Evolutionary conservation across 2,888 invertebrate species (phyloP).

Genomic region (Netelia fuscicornis): DNA sequence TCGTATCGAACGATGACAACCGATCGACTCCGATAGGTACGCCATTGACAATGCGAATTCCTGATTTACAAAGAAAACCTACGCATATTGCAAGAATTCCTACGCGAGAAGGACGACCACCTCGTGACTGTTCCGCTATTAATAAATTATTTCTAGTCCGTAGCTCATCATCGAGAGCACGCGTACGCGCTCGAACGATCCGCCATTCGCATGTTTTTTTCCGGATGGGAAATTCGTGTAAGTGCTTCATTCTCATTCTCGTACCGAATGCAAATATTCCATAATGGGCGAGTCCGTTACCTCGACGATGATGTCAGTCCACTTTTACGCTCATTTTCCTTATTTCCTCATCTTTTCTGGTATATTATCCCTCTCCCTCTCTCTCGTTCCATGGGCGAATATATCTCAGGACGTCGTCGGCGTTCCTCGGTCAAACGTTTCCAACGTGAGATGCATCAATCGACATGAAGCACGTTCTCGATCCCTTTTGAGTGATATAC

Average conservation of each 20-base stretch:
- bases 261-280: neutral
- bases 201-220: neutral
- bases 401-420: neutral
- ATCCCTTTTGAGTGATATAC: conserved; percentile 15
- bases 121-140: conserved; percentile 30
- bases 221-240: neutral
- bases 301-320: conserved; percentile 23
- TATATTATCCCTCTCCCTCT: neutral
- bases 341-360: conserved; percentile 20
- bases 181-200: conserved; percentile 5
- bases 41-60: conserved; percentile 1
- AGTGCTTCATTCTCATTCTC: neutral
- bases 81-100: conserved; percentile 41
- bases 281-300: conserved; percentile 24
- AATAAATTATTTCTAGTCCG: conserved; percentile 6
- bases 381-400: neutral
- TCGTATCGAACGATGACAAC: neutral
- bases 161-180: neutral
- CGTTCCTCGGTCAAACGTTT: conserved; percentile 29
- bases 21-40: conserved; percentile 7
- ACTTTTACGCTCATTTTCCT: conserved; percentile 21
- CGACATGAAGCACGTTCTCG: conserved; percentile 43
- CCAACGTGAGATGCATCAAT: conserved; percentile 55
- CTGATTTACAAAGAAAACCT: conserved; percentile 29
- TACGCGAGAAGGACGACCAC: conserved; percentile 43